These are phyloP conservation scores for Egretta garzetta DNA, from an alignment of 2,113 vertebrate species.

Conservation along the genomic window DNA sequence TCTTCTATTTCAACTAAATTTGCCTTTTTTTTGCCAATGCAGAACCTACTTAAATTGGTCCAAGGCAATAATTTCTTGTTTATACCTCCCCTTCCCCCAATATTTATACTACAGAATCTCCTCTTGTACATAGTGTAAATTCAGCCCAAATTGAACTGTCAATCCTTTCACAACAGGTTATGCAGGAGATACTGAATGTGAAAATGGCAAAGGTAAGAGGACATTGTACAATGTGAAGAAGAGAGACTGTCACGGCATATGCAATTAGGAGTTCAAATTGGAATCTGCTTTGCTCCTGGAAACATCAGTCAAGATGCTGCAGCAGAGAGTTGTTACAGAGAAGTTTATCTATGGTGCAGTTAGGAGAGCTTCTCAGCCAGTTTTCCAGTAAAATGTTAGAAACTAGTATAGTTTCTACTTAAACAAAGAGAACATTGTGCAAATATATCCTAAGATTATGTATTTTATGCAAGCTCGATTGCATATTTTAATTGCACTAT, in stretches of 20 bases:
- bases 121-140: not conserved
- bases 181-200: not conserved
- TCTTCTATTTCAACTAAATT: not conserved
- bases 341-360: not conserved
- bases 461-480: constrained; percentile 3
- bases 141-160: not conserved
- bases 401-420: not conserved
- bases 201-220: not conserved
- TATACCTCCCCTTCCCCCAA: not conserved
- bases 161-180: not conserved
- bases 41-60: not conserved
- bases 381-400: not conserved
- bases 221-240: not conserved
- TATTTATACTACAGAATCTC: not conserved
- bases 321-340: not conserved
- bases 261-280: not conserved
- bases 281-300: not conserved
- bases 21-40: not conserved
- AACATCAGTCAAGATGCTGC: not conserved
- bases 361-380: not conserved
- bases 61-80: not conserved
- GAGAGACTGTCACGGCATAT: too few species aligned
- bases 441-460: constrained; percentile 15
- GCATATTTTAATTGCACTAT: constrained; percentile 21
- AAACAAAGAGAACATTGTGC: not conserved